phyloP scores from a whole-genome alignment of 2,888 invertebrate species.

The Sarcophaga rosellei region DNA sequence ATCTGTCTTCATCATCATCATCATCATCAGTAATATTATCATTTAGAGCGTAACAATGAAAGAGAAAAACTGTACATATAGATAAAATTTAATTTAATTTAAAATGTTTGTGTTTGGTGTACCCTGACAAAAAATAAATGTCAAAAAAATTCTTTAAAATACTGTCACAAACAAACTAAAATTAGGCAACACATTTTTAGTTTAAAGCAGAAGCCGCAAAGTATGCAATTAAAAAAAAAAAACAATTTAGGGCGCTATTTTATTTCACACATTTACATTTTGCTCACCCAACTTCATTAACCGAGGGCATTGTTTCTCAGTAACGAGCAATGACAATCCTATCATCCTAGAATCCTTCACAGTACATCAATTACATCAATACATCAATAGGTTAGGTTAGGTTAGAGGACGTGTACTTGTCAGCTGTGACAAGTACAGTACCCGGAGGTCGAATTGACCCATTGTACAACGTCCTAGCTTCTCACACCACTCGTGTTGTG shows the following conservation, averaged over 20 bases:
- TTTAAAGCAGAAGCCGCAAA: conserved; percentile 12
- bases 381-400: too few relatives aligned
- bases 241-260: not conserved
- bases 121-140: not conserved
- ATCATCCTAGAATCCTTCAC: too few relatives aligned
- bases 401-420: too few relatives aligned
- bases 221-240: conserved; percentile 24
- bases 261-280: too few relatives aligned
- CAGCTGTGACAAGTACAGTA: too few relatives aligned
- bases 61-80: not conserved
- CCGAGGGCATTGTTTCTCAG: too few relatives aligned
- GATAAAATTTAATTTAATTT: conserved; percentile 37
- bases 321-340: too few relatives aligned
- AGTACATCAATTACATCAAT: not conserved
- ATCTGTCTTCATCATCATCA: not conserved
- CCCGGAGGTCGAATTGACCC: too few relatives aligned
- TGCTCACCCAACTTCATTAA: too few relatives aligned
- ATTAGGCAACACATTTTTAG: conserved; percentile 12
- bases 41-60: conserved; percentile 31
- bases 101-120: conserved; percentile 9
- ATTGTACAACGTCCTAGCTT: too few relatives aligned
- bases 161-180: not conserved
- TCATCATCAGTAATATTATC: not conserved
- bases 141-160: conserved; percentile 1
- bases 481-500: too few relatives aligned